A percentile compares a stretch with the other conserved stretches of the same genome.
These are phyloP conservation scores for Danio choprae DNA, from an alignment of 2,797 vertebrate genomes.

Conservation along the genomic window DNA sequence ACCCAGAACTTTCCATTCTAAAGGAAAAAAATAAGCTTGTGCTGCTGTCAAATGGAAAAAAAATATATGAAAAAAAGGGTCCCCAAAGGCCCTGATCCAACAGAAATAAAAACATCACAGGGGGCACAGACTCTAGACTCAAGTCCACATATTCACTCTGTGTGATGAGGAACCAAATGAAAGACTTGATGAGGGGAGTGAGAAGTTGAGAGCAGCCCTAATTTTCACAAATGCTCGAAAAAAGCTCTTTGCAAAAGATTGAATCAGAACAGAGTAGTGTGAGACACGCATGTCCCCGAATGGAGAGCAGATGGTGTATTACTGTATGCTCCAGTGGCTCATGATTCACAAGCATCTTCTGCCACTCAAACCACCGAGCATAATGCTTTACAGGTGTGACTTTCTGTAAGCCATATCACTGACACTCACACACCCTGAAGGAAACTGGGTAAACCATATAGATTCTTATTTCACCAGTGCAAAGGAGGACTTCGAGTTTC, in stretches of 20 bases:
- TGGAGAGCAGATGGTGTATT: constrained; percentile 29
- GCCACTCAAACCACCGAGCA: constrained; percentile 30
- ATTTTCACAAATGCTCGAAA: background rate
- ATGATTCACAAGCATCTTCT: constrained; percentile 32
- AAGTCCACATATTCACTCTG: constrained; percentile 11
- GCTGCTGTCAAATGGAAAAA: constrained; percentile 50
- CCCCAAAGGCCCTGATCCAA: constrained; percentile 21
- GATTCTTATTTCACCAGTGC: background rate
- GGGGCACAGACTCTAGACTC: constrained; percentile 18
- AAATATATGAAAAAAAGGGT: constrained; percentile 30
- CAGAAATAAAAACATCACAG: constrained; percentile 43
- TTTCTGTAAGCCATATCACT: constrained; percentile 20
- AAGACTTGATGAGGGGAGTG: background rate
- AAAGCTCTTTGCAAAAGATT: background rate
- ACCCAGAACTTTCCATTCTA: constrained; percentile 62
- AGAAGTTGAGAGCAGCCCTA: background rate
- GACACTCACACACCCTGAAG: background rate
- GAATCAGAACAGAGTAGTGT: constrained; percentile 9
- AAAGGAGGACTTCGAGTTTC: constrained; percentile 3
- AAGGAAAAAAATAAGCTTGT: constrained; percentile 47
- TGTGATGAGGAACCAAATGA: constrained; percentile 23
- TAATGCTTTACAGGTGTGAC: constrained; percentile 43
- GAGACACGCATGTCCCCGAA: constrained; percentile 1
- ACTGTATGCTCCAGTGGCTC: constrained; percentile 33
- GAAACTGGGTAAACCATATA: constrained; percentile 2